A percentile compares a stretch with the other conserved stretches of the same genome.
These are phyloP conservation scores for Manis javanica DNA, from an alignment of 2,797 vertebrate species.

Conservation along the genomic window DNA sequence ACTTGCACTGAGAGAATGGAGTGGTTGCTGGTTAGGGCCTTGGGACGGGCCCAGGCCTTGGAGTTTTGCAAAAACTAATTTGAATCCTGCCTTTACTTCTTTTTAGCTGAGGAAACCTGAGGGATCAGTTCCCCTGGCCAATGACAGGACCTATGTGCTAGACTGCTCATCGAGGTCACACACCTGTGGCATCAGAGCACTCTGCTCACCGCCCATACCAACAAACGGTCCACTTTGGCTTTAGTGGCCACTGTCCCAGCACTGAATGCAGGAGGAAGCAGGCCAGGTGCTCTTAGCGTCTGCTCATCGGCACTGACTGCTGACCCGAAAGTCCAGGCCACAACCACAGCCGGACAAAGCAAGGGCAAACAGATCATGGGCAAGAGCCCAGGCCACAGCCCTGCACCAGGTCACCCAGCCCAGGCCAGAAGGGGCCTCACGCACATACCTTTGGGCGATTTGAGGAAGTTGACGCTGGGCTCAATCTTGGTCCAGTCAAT, in stretches of 20 bases:
- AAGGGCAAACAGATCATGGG: not conserved
- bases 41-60: not conserved
- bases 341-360: not conserved
- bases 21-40: not conserved
- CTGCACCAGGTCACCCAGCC: rapidly evolving
- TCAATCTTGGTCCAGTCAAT: constrained; percentile 99
- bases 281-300: not conserved
- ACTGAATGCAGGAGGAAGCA: too few relatives aligned
- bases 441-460: constrained; percentile 95
- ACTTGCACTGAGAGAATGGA: not conserved
- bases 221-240: not conserved
- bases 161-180: not conserved
- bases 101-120: not conserved
- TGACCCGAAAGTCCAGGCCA: not conserved
- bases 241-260: not conserved
- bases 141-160: not conserved
- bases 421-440: rapidly evolving
- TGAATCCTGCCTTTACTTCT: not conserved
- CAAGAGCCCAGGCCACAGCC: too few relatives aligned
- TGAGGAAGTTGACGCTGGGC: constrained; percentile 96
- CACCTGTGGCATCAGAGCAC: rapidly evolving
- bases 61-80: not conserved
- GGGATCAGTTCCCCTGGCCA: not conserved
- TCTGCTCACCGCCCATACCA: rapidly evolving
- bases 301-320: not conserved